Evolutionary conservation across 2,888 invertebrate species (phyloP).

Genomic region (Notodonta ziczac): DNA sequence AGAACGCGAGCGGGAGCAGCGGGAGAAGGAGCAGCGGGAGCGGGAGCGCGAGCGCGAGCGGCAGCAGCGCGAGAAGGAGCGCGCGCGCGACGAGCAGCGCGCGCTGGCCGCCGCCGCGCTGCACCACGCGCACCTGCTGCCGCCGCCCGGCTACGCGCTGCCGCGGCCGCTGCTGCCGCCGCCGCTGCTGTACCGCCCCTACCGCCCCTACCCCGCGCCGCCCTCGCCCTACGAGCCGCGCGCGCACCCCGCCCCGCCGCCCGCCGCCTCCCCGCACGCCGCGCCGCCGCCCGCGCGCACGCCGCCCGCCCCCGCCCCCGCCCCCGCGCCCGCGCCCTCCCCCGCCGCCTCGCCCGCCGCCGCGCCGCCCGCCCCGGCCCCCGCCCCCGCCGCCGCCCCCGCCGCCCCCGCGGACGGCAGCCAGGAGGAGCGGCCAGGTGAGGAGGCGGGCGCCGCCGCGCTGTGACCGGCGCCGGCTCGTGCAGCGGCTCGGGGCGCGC

Average conservation of each 20-base stretch:
- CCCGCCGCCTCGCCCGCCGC: conserved; percentile 19
- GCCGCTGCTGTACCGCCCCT: conserved; percentile 64
- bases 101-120: conserved; percentile 26
- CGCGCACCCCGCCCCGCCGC: conserved; percentile 18
- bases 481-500: too few species aligned
- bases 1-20: conserved; percentile 62
- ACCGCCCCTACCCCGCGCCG: conserved; percentile 60
- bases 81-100: conserved; percentile 51
- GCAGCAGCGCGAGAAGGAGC: conserved; percentile 56
- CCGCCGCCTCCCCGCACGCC: conserved; percentile 35
- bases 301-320: conserved; percentile 17
- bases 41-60: conserved; percentile 66
- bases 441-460: conserved; percentile 8
- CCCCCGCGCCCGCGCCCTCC: conserved; percentile 28
- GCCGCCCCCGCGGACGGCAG: conserved; percentile 16
- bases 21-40: conserved; percentile 71
- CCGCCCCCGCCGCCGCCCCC: conserved; percentile 18
- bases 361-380: conserved; percentile 43
- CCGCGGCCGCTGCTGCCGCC: conserved; percentile 61
- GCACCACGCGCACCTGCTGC: conserved; percentile 49
- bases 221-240: conserved; percentile 43
- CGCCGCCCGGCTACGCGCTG: conserved; percentile 52
- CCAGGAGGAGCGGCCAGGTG: conserved; percentile 22
- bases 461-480: background rate
- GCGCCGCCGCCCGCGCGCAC: conserved; percentile 29